Conservation (phyloP, 2,888 invertebrate genomes). For the Tachina grossa region DNA sequence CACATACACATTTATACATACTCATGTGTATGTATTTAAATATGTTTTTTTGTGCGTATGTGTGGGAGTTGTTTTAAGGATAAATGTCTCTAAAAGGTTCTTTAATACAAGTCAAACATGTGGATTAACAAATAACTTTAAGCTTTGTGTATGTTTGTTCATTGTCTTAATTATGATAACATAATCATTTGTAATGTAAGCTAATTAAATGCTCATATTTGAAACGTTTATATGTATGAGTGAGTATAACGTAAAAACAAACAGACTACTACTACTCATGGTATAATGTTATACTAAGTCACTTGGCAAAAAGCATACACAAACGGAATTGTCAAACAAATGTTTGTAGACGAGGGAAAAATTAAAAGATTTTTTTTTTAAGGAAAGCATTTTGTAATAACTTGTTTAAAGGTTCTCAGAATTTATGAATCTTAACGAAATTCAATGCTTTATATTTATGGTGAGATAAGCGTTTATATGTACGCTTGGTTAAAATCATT, state of each 20-base stretch:
- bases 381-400: not conserved
- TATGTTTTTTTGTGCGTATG: not conserved
- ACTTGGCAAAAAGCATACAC: conserved; percentile 28
- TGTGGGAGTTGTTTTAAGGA: conserved; percentile 35
- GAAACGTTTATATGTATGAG: conserved; percentile 56
- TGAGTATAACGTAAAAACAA: conserved; percentile 44
- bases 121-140: conserved; percentile 67
- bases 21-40: not conserved
- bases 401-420: too few relatives aligned
- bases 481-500: too few relatives aligned
- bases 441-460: too few relatives aligned
- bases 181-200: conserved; percentile 70
- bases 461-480: too few relatives aligned
- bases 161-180: conserved; percentile 71
- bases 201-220: conserved; percentile 70
- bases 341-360: not conserved
- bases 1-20: not conserved
- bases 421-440: too few relatives aligned
- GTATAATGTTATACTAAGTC: conserved; percentile 17
- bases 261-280: conserved; percentile 35
- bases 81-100: conserved; percentile 43
- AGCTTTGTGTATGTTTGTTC: conserved; percentile 57
- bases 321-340: conserved; percentile 19
- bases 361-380: not conserved
- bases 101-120: conserved; percentile 63